These are phyloP conservation scores for Malaclemys terrapin DNA, from an alignment of 2,113 vertebrate genomes.

Conservation along the genomic window DNA sequence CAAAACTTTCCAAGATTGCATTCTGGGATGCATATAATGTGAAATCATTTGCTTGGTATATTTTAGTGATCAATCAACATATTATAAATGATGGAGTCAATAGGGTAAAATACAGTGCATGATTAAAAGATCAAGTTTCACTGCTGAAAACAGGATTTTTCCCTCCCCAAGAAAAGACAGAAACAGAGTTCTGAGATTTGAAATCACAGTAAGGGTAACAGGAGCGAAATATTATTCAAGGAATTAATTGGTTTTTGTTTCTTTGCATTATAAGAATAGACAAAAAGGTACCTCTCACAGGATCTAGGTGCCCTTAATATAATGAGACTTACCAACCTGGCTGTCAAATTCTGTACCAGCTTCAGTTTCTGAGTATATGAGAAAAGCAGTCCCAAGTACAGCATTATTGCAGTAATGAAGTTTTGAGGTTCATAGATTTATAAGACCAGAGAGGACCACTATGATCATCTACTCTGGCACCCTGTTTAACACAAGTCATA, in stretches of 20 bases:
- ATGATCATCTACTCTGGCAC: not conserved
- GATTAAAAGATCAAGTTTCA: not conserved
- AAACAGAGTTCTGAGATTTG: conserved; percentile 1
- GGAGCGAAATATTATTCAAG: not conserved
- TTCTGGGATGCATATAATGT: not conserved
- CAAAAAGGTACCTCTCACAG: not conserved
- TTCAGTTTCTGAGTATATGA: not conserved
- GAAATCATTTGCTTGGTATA: conserved; percentile 1
- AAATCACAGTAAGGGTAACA: not conserved
- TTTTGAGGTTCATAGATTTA: not conserved
- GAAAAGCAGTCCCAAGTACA: not conserved
- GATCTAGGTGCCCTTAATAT: not conserved
- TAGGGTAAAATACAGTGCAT: not conserved
- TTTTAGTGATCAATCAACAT: conserved; percentile 45
- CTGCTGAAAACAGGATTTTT: not conserved
- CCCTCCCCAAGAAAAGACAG: not conserved
- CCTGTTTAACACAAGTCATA: fast-evolving
- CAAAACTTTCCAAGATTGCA: conserved; percentile 26
- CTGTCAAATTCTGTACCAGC: not conserved
- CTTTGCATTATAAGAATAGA: not conserved
- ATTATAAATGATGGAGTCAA: not conserved
- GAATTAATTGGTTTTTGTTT: not conserved
- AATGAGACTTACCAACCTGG: not conserved
- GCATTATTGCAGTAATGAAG: not conserved
- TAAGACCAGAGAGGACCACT: not conserved